Conservation (phyloP, 1,140 invertebrate species). For the Microplitis mediator region DNA sequence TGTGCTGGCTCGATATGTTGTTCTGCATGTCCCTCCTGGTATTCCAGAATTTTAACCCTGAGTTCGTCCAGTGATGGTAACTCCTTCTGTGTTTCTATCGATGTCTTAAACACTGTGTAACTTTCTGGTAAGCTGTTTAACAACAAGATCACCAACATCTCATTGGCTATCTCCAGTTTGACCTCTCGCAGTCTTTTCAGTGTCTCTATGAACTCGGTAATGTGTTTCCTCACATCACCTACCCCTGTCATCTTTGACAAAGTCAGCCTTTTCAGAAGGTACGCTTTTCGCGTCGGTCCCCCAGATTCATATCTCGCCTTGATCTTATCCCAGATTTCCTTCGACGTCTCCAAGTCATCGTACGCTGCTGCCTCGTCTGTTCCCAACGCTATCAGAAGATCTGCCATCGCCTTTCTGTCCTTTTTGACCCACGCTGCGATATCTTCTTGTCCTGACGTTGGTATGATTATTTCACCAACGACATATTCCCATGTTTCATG, state of each 20-base stretch:
- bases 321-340: constrained; percentile 31
- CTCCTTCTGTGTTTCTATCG: constrained; percentile 39
- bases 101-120: constrained; percentile 37
- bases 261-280: constrained; percentile 30
- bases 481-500: constrained; percentile 10
- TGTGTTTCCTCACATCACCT: constrained; percentile 38
- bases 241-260: constrained; percentile 36
- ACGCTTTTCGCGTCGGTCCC: constrained; percentile 36
- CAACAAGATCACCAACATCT: constrained; percentile 35
- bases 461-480: constrained; percentile 4
- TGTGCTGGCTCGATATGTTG: background rate
- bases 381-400: constrained; percentile 6
- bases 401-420: constrained; percentile 1
- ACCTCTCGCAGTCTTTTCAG: constrained; percentile 40
- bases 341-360: constrained; percentile 25
- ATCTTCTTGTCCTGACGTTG: background rate
- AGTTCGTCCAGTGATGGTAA: constrained; percentile 34
- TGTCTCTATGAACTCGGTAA: constrained; percentile 37
- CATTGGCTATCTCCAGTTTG: constrained; percentile 32
- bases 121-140: constrained; percentile 38
- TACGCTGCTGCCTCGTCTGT: background rate
- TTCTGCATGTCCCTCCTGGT: constrained; percentile 18
- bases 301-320: constrained; percentile 30
- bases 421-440: constrained; percentile 10
- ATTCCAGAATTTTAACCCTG: constrained; percentile 39